Evolutionary conservation across 2,797 vertebrate species (phyloP).

Genomic region (Tokudaia tokunoshimensis): DNA sequence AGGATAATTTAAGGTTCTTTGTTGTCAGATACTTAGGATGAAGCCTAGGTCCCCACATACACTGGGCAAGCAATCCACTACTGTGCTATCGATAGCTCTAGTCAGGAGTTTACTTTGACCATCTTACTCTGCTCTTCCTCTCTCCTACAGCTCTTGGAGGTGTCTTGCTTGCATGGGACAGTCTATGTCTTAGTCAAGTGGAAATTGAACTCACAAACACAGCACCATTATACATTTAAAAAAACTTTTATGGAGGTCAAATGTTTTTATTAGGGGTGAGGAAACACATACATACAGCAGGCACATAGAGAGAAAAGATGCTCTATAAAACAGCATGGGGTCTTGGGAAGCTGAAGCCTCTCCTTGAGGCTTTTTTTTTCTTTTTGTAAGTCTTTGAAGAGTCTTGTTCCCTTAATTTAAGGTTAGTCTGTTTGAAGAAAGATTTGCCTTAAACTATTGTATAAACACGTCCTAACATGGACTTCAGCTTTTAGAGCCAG

Average conservation of each 20-base stretch:
- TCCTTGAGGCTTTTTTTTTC: neutral
- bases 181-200: neutral
- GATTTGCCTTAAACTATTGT: neutral
- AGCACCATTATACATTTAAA: neutral
- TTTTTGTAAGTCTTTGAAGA: neutral
- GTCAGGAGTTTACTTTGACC: neutral
- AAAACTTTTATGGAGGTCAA: neutral
- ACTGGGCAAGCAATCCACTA: neutral
- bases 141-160: neutral
- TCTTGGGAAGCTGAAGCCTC: neutral
- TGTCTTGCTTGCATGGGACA: neutral
- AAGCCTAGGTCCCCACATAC: neutral
- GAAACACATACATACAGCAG: neutral
- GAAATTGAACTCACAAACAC: constrained; percentile 6
- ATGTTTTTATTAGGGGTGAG: neutral
- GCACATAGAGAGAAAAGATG: neutral
- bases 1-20: neutral
- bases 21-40: neutral
- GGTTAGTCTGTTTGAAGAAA: neutral
- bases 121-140: neutral
- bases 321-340: neutral
- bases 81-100: neutral
- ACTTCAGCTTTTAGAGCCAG: neutral
- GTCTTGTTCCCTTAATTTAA: neutral
- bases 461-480: neutral